phyloP scores from a whole-genome alignment of 2,113 vertebrate genomes.

The Thamnaconus septentrionalis region DNA sequence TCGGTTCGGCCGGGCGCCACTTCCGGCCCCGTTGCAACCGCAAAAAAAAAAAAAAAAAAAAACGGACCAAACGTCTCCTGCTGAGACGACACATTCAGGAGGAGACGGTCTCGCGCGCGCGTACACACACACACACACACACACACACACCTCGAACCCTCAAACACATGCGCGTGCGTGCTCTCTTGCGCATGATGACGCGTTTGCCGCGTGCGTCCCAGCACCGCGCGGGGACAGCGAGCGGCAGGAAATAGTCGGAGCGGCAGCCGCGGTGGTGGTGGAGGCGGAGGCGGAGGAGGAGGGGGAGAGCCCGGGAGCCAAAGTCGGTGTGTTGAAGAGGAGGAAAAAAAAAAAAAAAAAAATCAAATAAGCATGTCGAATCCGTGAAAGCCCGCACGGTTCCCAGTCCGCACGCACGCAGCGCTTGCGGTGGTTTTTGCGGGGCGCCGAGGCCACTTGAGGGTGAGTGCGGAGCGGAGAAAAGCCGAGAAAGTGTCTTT shows the following conservation, averaged over 20 bases:
- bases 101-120: too few species aligned
- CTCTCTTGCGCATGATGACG: slow-evolving; percentile 50
- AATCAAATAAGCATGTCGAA: slow-evolving; percentile 45
- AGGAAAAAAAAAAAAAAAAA: slow-evolving; percentile 36
- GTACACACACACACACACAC: too few species aligned
- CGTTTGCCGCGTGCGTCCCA: slow-evolving; percentile 11
- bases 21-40: too few species aligned
- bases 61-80: too few species aligned
- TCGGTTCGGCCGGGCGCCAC: background rate
- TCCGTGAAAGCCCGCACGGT: slow-evolving; percentile 42
- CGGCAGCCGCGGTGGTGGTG: slow-evolving; percentile 62
- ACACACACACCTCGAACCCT: too few species aligned
- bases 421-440: background rate
- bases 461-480: slow-evolving; percentile 64
- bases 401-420: slow-evolving; percentile 24
- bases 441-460: slow-evolving; percentile 46
- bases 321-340: slow-evolving; percentile 54
- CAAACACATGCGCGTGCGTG: too few species aligned
- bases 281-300: slow-evolving; percentile 55
- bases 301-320: slow-evolving; percentile 44
- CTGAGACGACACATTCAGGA: too few species aligned
- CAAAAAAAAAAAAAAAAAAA: too few species aligned
- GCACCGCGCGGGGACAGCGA: slow-evolving; percentile 24
- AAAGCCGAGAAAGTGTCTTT: slow-evolving; percentile 41
- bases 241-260: background rate